Evolutionary conservation across 2,888 invertebrate genomes (phyloP).

Genomic region (Cataglyphis livida): DNA sequence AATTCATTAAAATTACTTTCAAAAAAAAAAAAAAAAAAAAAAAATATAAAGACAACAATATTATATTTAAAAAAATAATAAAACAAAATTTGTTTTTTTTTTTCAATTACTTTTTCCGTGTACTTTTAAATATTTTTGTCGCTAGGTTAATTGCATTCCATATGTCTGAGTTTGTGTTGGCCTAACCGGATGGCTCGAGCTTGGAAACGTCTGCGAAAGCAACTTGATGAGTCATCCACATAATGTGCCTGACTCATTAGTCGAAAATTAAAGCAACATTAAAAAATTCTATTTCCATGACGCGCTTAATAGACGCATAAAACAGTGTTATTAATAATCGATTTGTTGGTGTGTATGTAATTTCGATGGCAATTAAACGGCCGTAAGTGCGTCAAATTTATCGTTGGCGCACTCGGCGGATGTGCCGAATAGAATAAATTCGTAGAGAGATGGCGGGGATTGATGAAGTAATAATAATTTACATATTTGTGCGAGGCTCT

Average conservation of each 20-base stretch:
- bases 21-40: no score
- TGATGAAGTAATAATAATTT: slow-evolving; percentile 43
- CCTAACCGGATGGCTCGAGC: background rate
- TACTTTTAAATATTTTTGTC: background rate
- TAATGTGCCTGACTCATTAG: background rate
- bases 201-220: slow-evolving; percentile 1
- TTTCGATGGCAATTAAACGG: slow-evolving; percentile 41
- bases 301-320: slow-evolving; percentile 29
- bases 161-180: background rate
- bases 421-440: background rate
- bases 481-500: background rate
- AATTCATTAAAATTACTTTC: no score
- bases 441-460: background rate
- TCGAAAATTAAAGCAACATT: slow-evolving; percentile 7
- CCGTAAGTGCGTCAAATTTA: slow-evolving; percentile 21
- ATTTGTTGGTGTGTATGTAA: slow-evolving; percentile 17
- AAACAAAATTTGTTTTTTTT: no score
- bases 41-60: no score
- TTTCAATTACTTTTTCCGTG: background rate
- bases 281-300: slow-evolving; percentile 5
- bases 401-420: background rate
- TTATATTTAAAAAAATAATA: no score
- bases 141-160: background rate
- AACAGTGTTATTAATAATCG: slow-evolving; percentile 31
- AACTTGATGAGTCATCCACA: slow-evolving; percentile 18